Base-by-base conservation (phyloP, 2,113 vertebrate genomes). In the Chloroceryle aenea region DNA sequence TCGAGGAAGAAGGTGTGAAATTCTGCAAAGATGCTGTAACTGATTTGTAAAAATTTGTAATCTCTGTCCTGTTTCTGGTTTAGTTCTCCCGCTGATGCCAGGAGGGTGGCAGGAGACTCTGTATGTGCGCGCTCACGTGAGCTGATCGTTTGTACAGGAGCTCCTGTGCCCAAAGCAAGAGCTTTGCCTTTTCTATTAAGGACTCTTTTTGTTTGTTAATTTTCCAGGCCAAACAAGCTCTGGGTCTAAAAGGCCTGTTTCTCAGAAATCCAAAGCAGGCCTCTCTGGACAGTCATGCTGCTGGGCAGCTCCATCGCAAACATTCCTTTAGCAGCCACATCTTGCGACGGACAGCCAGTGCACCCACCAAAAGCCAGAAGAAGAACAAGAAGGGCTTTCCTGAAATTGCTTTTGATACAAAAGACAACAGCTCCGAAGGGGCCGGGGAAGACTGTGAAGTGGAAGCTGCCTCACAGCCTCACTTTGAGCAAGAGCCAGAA, bases 251-350 rank as follows among this genome's bases (percentile, higher is more conserved):
- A 99, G 99, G 99, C 72, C 98, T 99, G 72, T 99, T 99, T 98
- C 99, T 99, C 98, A 99, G 99, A 98, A 99, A 98, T 98, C 98
- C 99, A 99, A 99, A 99, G 98, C 99, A 99, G 94, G 96, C 98
- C 95, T 99, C 99, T 66, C 99, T 99, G 95, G 99, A 99, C 99
- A 99, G 99, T 99, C 99, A 99, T 99, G 99, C 98, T 99, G 99
- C 98, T 99, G 99, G 98, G 84, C 99, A 98, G 96, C 99, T 98
- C 97, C 98, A 93, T 75, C 98, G 98, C 98, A 99, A 99, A 98
- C 98, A 98, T 93, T 98, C 99, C 36, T 99, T 99, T 94, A 99
- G 99, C 86, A 99, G 99, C 96, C 98, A 99, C 97, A 98, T 99
- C 75, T 97, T 99, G 95, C 97, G 99, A 73, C 98, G 99, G 93